phyloP scores from a whole-genome alignment of 2,888 invertebrate genomes.

The Erannis defoliaria region DNA sequence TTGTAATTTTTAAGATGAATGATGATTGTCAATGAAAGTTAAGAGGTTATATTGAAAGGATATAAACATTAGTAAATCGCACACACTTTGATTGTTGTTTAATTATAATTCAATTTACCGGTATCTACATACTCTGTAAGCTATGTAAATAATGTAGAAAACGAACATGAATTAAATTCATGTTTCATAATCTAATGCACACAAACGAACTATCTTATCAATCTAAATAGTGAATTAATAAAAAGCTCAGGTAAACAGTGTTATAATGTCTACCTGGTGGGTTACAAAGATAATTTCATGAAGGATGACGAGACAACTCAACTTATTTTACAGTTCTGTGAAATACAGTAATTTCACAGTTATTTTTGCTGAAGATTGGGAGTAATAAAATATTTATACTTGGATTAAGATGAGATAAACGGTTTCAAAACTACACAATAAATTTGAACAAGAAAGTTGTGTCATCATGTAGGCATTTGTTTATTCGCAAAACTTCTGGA shows the following conservation, averaged over 20 bases:
- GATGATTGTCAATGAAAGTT: too few species aligned
- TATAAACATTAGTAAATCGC: too few species aligned
- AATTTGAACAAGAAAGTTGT: neutral
- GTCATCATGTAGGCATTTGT: neutral
- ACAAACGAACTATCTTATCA: conserved; percentile 26
- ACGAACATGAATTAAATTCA: conserved; percentile 7
- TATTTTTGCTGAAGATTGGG: neutral
- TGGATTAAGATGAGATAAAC: neutral
- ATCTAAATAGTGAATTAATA: conserved; percentile 19
- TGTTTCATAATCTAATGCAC: conserved; percentile 12
- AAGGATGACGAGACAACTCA: neutral
- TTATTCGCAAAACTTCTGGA: too few species aligned
- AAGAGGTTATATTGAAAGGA: too few species aligned
- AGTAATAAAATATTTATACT: neutral
- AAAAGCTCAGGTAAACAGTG: conserved; percentile 18
- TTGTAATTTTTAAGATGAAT: too few species aligned
- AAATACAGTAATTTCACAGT: neutral
- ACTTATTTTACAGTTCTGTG: neutral
- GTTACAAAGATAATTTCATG: conserved; percentile 16
- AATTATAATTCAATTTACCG: neutral
- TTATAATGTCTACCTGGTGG: conserved; percentile 16
- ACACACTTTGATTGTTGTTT: neutral
- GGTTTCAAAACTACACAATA: neutral
- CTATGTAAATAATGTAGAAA: conserved; percentile 6
- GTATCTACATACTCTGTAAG: neutral